Percentiles rank a stretch among this genome's conserved stretches.
phyloP scores from a whole-genome alignment of 2,888 invertebrate species.

The Cetonia aurata region DNA sequence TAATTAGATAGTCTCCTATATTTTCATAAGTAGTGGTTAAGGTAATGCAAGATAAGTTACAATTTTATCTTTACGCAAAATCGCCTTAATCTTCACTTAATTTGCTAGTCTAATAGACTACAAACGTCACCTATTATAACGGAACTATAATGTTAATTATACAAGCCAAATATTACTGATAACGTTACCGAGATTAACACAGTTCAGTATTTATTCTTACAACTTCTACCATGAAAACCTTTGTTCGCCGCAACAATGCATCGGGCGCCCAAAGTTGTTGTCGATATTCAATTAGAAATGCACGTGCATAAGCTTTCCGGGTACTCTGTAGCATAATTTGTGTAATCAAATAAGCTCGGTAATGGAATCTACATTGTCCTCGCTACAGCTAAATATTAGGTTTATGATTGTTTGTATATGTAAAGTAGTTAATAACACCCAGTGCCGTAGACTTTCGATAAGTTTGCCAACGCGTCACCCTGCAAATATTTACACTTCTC shows the following conservation, averaged over 20 bases:
- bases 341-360: slow-evolving; percentile 27
- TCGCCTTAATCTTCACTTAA: no score
- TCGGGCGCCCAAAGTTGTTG: not conserved
- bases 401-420: slow-evolving; percentile 26
- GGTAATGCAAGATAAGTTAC: no score
- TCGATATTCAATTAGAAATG: slow-evolving; percentile 33
- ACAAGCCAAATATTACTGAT: no score
- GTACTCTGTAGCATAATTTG: slow-evolving; percentile 19
- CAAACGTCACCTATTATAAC: no score
- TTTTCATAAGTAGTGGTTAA: no score
- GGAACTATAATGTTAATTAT: no score
- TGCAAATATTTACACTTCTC: slow-evolving; percentile 19
- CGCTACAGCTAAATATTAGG: slow-evolving; percentile 28
- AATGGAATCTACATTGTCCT: slow-evolving; percentile 33
- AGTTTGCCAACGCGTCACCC: not conserved
- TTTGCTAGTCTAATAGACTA: no score
- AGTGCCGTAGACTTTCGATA: slow-evolving; percentile 25
- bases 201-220: no score
- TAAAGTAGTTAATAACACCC: slow-evolving; percentile 30
- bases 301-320: slow-evolving; percentile 25
- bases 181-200: no score
- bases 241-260: slow-evolving; percentile 14
- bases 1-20: no score
- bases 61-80: no score
- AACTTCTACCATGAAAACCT: no score